A percentile compares a stretch with the other conserved stretches of the same genome.
Conservation (phyloP, 2,888 invertebrate species). For the Conus canariensis region DNA sequence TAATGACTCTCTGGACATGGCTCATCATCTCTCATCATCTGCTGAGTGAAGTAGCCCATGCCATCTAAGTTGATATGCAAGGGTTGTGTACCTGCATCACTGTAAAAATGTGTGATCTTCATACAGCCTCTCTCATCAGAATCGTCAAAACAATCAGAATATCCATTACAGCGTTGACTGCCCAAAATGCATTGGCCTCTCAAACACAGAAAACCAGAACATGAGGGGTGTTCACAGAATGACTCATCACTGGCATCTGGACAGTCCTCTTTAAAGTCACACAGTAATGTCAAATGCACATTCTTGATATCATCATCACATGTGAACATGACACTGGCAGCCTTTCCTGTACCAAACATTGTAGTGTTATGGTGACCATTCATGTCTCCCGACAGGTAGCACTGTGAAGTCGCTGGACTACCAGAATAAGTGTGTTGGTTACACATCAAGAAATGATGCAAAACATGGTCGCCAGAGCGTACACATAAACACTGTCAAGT, state of each 20-base stretch:
- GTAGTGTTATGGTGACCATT: background rate
- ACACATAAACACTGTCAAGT: background rate
- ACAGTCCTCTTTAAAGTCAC: background rate
- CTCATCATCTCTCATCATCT: background rate
- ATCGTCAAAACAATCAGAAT: constrained; percentile 47
- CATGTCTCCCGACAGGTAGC: background rate
- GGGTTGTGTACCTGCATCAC: background rate
- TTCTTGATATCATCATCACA: background rate
- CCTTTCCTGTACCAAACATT: background rate
- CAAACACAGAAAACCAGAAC: background rate
- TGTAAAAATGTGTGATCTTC: background rate
- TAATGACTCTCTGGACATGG: background rate
- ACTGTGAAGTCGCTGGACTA: background rate
- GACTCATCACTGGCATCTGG: constrained; percentile 9
- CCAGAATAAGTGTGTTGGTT: background rate
- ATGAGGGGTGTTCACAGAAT: background rate
- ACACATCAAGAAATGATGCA: background rate
- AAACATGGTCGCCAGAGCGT: background rate
- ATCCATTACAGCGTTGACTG: constrained; percentile 38
- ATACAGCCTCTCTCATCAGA: constrained; percentile 40
- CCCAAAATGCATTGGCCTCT: constrained; percentile 19
- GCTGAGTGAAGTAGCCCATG: background rate
- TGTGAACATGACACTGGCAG: background rate
- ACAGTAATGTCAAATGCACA: background rate
- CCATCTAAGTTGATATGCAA: background rate